Evolutionary conservation across 2,797 vertebrate genomes (phyloP).

Genomic region (Sebastolobus altivelis): DNA sequence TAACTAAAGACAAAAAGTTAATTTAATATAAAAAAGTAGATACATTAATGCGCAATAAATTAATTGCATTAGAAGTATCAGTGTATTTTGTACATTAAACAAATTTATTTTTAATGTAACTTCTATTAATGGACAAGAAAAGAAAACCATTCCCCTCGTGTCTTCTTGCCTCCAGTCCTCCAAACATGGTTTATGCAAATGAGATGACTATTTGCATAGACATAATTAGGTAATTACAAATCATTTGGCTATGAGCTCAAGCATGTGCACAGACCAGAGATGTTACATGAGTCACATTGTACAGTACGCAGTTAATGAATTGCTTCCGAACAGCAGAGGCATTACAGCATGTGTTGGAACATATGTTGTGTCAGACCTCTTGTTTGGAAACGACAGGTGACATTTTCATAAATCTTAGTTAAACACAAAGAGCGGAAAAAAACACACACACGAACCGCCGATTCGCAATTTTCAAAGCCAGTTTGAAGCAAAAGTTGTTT

Average conservation of each 20-base stretch:
- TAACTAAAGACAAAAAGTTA: conserved; percentile 15
- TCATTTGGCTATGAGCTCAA: conserved; percentile 90
- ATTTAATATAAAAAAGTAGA: conserved; percentile 31
- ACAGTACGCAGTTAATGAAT: conserved; percentile 86
- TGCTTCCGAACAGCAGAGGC: conserved; percentile 66
- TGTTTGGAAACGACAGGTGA: conserved; percentile 75
- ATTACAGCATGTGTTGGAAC: conserved; percentile 76
- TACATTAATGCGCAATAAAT: neutral
- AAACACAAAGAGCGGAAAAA: conserved; percentile 33
- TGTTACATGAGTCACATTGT: conserved; percentile 81
- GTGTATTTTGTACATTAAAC: conserved; percentile 11
- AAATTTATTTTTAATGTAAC: conserved; percentile 22
- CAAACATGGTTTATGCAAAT: conserved; percentile 89
- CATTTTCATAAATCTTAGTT: conserved; percentile 76
- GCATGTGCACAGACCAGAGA: conserved; percentile 87
- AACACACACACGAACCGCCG: too few relatives aligned
- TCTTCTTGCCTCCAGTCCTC: conserved; percentile 73
- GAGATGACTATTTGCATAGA: conserved; percentile 90
- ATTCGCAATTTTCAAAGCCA: neutral
- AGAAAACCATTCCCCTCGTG: conserved; percentile 60
- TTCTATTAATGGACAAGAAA: conserved; percentile 30
- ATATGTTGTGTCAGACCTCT: conserved; percentile 81
- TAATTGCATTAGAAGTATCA: conserved; percentile 2
- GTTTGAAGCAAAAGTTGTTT: neutral
- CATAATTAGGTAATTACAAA: conserved; percentile 94